A percentile compares a stretch with the other conserved stretches of the same genome.
These are phyloP conservation scores for Pachyuromys duprasi DNA, from an alignment of 2,797 vertebrate species.

Conservation along the genomic window DNA sequence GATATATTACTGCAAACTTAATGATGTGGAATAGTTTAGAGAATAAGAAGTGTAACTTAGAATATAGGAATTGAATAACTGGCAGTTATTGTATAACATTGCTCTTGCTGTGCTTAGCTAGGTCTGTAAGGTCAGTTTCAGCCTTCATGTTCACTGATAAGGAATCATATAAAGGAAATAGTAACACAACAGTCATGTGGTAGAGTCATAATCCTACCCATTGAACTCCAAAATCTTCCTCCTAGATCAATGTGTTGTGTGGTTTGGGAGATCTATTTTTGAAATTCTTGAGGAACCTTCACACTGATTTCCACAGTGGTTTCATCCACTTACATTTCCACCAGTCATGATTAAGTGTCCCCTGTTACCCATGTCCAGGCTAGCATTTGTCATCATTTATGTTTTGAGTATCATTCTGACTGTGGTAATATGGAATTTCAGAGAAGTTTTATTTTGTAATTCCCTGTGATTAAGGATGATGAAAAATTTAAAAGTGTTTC, in stretches of 20 bases:
- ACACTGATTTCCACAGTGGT: neutral
- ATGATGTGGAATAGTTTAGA: neutral
- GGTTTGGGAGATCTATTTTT: neutral
- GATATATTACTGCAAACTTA: slow-evolving; percentile 17
- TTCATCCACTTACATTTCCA: neutral
- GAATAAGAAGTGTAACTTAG: neutral
- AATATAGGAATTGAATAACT: neutral
- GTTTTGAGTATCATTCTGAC: neutral
- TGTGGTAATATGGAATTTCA: neutral
- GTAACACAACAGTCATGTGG: neutral
- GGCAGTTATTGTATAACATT: neutral
- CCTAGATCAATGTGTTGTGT: neutral
- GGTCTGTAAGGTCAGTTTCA: neutral
- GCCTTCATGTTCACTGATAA: slow-evolving; percentile 26
- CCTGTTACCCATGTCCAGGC: neutral
- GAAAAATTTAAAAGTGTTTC: neutral
- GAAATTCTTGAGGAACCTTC: neutral
- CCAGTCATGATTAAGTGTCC: neutral
- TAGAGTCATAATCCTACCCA: neutral
- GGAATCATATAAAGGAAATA: neutral
- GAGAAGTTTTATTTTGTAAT: neutral
- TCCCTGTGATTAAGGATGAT: neutral
- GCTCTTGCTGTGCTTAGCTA: slow-evolving; percentile 13
- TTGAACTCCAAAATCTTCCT: neutral
- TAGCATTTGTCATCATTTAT: neutral